Evolutionary conservation across 2,888 invertebrate species (phyloP).

Genomic region (Caprella mutica): DNA sequence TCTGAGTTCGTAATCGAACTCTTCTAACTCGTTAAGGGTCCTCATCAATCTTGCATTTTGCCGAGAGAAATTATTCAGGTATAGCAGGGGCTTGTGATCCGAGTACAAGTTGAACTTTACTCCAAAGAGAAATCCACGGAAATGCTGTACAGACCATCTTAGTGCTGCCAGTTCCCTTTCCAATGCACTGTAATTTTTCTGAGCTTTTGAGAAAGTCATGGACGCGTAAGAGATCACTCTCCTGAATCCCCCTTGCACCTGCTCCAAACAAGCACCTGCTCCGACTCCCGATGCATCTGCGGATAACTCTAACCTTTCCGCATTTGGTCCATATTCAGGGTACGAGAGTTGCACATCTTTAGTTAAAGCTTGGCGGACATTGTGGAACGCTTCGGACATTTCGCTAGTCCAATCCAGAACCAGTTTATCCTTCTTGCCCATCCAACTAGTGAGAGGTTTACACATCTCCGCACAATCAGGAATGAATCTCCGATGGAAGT

Average conservation of each 20-base stretch:
- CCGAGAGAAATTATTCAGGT: background rate
- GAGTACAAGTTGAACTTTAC: background rate
- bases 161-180: constrained; percentile 3
- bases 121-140: background rate
- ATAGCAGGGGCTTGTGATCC: background rate
- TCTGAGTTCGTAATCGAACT: too few species aligned
- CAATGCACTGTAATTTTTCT: constrained; percentile 3
- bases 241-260: background rate
- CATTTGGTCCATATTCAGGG: background rate
- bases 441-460: background rate
- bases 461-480: background rate
- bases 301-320: background rate
- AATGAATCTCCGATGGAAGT: background rate
- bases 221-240: background rate
- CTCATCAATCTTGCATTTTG: background rate
- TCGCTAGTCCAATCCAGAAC: background rate
- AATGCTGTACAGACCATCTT: background rate
- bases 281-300: background rate
- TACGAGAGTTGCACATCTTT: background rate
- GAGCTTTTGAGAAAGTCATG: background rate
- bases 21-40: background rate
- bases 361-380: background rate
- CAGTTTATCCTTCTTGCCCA: background rate
- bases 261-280: background rate
- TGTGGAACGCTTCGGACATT: background rate